Evolutionary conservation across 1,140 invertebrate species (phyloP).

Genomic region (Meteorus sp.): DNA sequence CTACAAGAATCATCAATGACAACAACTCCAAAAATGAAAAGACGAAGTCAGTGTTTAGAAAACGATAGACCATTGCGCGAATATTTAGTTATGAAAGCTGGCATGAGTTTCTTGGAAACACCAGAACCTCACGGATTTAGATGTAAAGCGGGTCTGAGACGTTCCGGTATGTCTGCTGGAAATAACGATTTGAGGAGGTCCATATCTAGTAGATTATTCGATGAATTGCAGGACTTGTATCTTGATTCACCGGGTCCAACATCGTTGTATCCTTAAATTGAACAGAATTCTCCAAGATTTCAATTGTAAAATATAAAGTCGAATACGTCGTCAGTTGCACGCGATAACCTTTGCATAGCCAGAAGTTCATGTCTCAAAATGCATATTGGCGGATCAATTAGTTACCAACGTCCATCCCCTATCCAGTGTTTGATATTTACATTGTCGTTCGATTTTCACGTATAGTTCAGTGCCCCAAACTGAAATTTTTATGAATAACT

Average conservation of each 20-base stretch:
- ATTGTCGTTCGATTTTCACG: no score
- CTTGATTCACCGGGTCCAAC: conserved; percentile 6
- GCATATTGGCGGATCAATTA: no score
- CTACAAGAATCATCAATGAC: background rate
- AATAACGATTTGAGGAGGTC: conserved; percentile 3
- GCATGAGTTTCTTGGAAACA: conserved; percentile 18
- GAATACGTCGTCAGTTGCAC: no score
- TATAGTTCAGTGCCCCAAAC: no score
- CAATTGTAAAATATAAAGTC: no score
- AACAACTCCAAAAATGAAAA: background rate
- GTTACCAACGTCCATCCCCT: no score
- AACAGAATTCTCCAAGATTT: no score
- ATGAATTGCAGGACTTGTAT: conserved; percentile 18
- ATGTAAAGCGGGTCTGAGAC: background rate
- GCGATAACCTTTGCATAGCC: no score
- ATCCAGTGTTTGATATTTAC: no score
- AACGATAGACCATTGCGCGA: conserved; percentile 12
- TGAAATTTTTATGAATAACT: no score
- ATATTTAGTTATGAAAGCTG: conserved; percentile 19
- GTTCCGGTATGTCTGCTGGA: conserved; percentile 8
- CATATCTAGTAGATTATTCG: conserved; percentile 15
- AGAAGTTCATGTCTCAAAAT: no score
- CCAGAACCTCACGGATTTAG: conserved; percentile 12
- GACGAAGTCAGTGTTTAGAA: background rate
- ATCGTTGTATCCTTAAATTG: no score